Conservation (phyloP, 2,797 vertebrate species). For the Cryptoblepharus egeriae region DNA sequence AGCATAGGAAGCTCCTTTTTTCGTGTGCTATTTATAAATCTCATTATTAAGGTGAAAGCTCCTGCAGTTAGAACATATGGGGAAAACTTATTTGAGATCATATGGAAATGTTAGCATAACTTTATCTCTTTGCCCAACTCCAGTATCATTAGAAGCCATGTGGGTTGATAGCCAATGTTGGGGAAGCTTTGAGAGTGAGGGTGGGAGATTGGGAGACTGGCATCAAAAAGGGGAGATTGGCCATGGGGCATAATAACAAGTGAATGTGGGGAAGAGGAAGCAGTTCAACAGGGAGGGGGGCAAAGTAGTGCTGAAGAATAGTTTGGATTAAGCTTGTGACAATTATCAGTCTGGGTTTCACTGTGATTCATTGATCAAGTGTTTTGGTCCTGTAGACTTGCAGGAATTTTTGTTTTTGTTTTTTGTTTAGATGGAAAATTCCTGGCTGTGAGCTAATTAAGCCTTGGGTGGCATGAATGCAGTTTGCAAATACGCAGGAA, state of each 20-base stretch:
- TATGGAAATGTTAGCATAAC: fast-evolving
- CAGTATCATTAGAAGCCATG: background rate
- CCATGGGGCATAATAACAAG: background rate
- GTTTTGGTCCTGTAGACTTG: background rate
- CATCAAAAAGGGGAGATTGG: background rate
- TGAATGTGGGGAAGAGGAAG: fast-evolving
- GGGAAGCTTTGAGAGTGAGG: background rate
- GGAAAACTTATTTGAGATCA: background rate
- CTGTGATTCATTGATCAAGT: background rate
- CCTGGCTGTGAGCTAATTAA: background rate
- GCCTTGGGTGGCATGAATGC: background rate
- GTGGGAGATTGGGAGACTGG: no score
- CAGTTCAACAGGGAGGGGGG: background rate
- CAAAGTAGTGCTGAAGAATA: background rate
- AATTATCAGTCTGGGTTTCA: background rate
- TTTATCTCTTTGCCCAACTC: background rate
- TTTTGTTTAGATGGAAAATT: background rate
- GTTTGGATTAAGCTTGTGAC: constrained; percentile 3
- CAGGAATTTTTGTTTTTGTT: background rate
- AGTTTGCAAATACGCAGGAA: background rate
- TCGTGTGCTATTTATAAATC: background rate
- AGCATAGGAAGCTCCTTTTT: background rate
- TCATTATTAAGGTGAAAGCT: no score
- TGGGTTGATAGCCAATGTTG: background rate
- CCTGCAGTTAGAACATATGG: background rate